Percentiles rank a stretch among this genome's conserved stretches.
Conservation (phyloP, 2,888 invertebrate species). For the Strigamia maritima region DNA sequence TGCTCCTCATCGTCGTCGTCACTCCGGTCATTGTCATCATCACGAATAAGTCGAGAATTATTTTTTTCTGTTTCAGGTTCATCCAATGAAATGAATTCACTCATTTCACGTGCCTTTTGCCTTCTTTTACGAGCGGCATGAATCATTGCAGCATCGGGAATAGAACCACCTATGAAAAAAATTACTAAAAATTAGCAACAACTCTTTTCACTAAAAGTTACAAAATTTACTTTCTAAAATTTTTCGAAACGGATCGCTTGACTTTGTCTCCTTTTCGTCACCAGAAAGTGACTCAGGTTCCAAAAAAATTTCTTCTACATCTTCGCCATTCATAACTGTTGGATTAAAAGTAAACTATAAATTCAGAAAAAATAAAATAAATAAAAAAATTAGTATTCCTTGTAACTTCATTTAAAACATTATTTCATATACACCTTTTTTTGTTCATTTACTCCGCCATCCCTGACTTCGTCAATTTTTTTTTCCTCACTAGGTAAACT, state of each 20-base stretch:
- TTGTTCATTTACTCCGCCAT: no score
- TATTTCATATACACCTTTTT: no score
- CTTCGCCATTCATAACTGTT: conserved; percentile 54
- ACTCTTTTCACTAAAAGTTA: neutral
- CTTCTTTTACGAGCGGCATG: conserved; percentile 93
- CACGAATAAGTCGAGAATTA: conserved; percentile 63
- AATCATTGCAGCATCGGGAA: conserved; percentile 96
- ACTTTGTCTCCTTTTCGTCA: conserved; percentile 40
- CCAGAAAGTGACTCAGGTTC: conserved; percentile 57
- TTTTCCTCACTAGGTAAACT: no score
- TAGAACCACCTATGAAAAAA: conserved; percentile 74
- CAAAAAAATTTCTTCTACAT: conserved; percentile 44
- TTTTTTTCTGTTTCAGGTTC: conserved; percentile 50
- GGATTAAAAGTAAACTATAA: neutral
- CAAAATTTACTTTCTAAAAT: conserved; percentile 66
- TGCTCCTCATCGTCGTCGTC: conserved; percentile 70
- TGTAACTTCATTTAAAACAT: no score
- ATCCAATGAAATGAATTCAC: conserved; percentile 62
- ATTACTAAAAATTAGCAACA: neutral
- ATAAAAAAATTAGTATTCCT: no score
- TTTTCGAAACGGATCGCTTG: conserved; percentile 69
- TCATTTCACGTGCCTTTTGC: conserved; percentile 86
- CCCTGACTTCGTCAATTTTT: no score
- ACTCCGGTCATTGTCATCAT: conserved; percentile 76
- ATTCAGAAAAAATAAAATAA: no score